Evolutionary conservation across 2,113 vertebrate species (phyloP).

Genomic region (Elachura formosa): DNA sequence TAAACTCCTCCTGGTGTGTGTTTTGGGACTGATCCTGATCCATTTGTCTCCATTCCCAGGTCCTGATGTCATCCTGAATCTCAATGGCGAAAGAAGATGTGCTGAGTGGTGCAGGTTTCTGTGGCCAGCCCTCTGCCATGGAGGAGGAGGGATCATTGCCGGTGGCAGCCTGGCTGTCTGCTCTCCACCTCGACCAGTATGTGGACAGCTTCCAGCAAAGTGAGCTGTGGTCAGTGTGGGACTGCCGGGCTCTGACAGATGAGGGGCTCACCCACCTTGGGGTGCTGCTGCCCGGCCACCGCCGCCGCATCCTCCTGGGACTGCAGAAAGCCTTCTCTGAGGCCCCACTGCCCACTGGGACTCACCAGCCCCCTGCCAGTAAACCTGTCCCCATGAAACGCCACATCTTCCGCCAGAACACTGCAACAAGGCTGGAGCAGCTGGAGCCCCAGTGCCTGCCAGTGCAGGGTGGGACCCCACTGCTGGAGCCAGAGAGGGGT

Average conservation of each 20-base stretch:
- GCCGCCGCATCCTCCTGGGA: slow-evolving; percentile 84
- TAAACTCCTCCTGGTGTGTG: background rate
- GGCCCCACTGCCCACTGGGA: accelerated
- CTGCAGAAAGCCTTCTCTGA: slow-evolving; percentile 70
- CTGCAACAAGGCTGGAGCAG: accelerated
- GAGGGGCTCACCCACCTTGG: slow-evolving; percentile 77
- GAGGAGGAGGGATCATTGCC: slow-evolving; percentile 40
- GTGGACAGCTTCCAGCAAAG: slow-evolving; percentile 67
- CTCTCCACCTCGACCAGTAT: slow-evolving; percentile 89
- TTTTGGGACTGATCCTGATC: background rate
- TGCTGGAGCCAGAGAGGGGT: background rate
- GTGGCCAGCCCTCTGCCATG: slow-evolving; percentile 8
- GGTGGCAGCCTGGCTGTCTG: slow-evolving; percentile 78
- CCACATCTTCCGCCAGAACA: slow-evolving; percentile 65
- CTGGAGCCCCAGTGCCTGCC: background rate
- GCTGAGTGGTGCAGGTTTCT: background rate
- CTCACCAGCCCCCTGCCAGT: background rate
- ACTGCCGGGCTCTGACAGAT: slow-evolving; percentile 75
- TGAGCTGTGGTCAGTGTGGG: slow-evolving; percentile 62
- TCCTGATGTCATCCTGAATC: background rate
- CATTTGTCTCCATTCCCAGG: background rate
- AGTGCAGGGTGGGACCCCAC: accelerated
- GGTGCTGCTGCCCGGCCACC: slow-evolving; percentile 83
- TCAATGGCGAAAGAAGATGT: accelerated
- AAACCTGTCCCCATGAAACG: slow-evolving; percentile 79